Percentiles rank a stretch among this genome's conserved stretches.
Evolutionary conservation across 2,797 vertebrate species (phyloP).

Genomic region (Pipistrellus nathusii): DNA sequence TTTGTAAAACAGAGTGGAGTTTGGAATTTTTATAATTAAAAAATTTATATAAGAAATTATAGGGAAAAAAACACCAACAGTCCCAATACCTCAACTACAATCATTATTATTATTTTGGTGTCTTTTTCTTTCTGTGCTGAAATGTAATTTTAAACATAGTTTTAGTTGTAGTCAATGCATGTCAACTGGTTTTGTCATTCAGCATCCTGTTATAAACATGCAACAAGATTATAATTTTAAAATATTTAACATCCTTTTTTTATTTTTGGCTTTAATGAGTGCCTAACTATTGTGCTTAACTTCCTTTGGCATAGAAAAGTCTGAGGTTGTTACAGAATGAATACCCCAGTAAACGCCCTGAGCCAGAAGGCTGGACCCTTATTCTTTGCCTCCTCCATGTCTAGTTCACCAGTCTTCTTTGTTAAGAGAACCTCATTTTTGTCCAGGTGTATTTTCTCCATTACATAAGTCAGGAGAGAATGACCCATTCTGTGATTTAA

Average conservation of each 20-base stretch:
- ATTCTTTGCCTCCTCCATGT: neutral
- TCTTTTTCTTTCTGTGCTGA: slow-evolving; percentile 11
- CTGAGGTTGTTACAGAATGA: neutral
- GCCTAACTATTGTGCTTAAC: neutral
- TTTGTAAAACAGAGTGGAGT: slow-evolving; percentile 11
- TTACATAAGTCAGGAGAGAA: neutral
- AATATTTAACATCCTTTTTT: neutral
- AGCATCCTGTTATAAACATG: neutral
- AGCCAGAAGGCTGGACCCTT: neutral
- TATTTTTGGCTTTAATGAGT: neutral
- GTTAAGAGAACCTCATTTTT: neutral
- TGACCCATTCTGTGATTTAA: neutral
- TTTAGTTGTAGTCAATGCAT: neutral
- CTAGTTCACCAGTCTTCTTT: neutral
- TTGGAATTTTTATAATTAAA: slow-evolving; percentile 67
- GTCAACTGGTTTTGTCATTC: slow-evolving; percentile 20
- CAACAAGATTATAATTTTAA: neutral
- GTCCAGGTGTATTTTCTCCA: neutral
- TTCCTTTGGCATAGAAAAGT: neutral
- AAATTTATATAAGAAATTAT: slow-evolving; percentile 22
- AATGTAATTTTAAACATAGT: neutral
- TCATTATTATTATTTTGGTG: neutral
- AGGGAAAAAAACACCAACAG: neutral
- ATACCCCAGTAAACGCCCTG: neutral
- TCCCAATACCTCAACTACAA: neutral